Conservation (phyloP, 2,797 vertebrate species). For the Scolopax rusticola region DNA sequence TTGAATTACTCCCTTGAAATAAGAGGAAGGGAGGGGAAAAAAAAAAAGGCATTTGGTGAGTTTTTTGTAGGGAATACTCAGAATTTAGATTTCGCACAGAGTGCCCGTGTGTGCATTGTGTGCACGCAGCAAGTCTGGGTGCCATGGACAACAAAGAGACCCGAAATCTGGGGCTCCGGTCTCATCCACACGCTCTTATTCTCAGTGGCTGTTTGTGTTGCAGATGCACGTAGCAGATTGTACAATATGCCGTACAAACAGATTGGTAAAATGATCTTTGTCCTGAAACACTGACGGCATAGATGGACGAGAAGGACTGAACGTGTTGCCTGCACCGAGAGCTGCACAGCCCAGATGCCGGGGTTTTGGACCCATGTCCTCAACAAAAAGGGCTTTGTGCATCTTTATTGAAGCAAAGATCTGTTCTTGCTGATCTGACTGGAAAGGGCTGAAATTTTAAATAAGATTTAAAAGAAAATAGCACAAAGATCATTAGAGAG, state of each 20-base stretch:
- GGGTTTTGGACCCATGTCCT: neutral
- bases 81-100: neutral
- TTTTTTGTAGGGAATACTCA: neutral
- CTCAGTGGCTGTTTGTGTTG: neutral
- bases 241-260: conserved; percentile 16
- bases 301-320: neutral
- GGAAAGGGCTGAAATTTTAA: conserved; percentile 22
- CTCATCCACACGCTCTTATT: neutral
- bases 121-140: neutral
- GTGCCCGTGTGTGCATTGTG: neutral
- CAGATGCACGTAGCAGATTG: conserved; percentile 42
- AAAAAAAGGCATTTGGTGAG: neutral
- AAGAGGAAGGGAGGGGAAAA: rapidly evolving
- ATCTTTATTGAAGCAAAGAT: conserved; percentile 7
- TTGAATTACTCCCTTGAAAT: neutral
- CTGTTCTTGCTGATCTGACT: conserved; percentile 41
- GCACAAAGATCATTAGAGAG: conserved; percentile 12
- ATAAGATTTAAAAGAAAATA: neutral
- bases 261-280: conserved; percentile 43
- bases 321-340: neutral
- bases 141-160: neutral
- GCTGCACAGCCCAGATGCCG: neutral
- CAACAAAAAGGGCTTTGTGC: conserved; percentile 51
- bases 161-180: neutral
- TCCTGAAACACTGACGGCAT: neutral